Conservation (phyloP, 1,140 invertebrate genomes). For the Bilobella aurantiaca region DNA sequence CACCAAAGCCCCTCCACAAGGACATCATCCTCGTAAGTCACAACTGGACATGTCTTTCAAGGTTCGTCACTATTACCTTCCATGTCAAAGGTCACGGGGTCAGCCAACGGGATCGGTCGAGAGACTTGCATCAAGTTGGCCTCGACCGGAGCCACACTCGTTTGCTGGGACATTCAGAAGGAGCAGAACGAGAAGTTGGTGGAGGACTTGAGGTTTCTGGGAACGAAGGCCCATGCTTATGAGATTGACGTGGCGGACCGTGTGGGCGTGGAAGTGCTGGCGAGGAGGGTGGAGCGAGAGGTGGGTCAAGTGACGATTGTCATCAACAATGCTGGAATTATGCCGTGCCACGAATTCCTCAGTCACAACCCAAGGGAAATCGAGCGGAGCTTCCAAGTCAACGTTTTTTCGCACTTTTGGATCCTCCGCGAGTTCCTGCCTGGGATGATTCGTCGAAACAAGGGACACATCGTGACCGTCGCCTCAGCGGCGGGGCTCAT, state of each 20-base stretch:
- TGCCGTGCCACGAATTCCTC: slow-evolving; percentile 62
- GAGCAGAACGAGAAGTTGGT: slow-evolving; percentile 10
- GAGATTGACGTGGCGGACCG: slow-evolving; percentile 21
- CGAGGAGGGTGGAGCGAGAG: slow-evolving; percentile 8
- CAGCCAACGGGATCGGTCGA: slow-evolving; percentile 25
- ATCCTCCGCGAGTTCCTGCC: slow-evolving; percentile 67
- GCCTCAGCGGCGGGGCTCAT: slow-evolving; percentile 69
- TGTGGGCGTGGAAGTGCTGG: slow-evolving; percentile 13
- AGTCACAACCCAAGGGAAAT: slow-evolving; percentile 57
- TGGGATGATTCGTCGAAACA: slow-evolving; percentile 61
- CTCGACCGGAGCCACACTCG: slow-evolving; percentile 17
- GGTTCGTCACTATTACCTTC: not conserved
- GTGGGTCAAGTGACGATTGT: slow-evolving; percentile 55
- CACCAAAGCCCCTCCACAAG: not conserved
- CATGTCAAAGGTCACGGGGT: slow-evolving; percentile 22
- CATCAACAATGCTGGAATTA: slow-evolving; percentile 83
- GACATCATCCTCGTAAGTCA: not conserved
- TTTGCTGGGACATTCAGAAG: slow-evolving; percentile 30
- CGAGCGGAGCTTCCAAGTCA: slow-evolving; percentile 59
- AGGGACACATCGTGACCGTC: slow-evolving; percentile 69
- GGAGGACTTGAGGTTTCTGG: slow-evolving; percentile 11
- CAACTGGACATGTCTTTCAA: slow-evolving; percentile 1
- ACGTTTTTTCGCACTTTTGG: slow-evolving; percentile 71
- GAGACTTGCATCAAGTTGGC: slow-evolving; percentile 20
- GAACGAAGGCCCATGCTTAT: slow-evolving; percentile 17